phyloP scores from a whole-genome alignment of 2,113 vertebrate species.

The Archocentrus centrarchus region DNA sequence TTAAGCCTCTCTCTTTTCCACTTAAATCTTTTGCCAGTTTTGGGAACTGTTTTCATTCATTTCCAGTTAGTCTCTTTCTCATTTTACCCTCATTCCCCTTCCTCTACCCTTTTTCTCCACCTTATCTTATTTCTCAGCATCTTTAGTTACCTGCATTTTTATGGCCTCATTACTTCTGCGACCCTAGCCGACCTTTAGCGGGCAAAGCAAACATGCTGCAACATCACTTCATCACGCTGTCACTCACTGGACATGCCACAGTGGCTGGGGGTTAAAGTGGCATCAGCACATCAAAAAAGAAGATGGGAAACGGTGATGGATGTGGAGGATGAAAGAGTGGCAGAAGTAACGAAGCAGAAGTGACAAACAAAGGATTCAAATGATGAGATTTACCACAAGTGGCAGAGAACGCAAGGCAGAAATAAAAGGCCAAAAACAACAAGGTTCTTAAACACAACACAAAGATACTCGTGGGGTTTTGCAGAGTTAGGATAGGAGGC shows the following conservation, averaged over 20 bases:
- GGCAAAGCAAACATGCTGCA: slow-evolving; percentile 60
- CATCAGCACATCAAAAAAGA: slow-evolving; percentile 32
- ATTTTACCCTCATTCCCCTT: slow-evolving; percentile 10
- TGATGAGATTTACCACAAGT: slow-evolving; percentile 6
- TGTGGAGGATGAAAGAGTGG: not conserved
- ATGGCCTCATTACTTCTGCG: slow-evolving; percentile 75
- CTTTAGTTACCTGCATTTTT: slow-evolving; percentile 68
- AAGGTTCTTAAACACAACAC: not conserved
- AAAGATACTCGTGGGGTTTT: not conserved
- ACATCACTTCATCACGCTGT: slow-evolving; percentile 74
- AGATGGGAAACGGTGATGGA: slow-evolving; percentile 10
- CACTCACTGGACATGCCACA: slow-evolving; percentile 62
- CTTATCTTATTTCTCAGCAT: slow-evolving; percentile 44
- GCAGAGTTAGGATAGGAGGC: not conserved
- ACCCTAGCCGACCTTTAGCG: slow-evolving; percentile 57
- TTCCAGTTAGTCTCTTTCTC: not conserved
- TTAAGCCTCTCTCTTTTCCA: slow-evolving; percentile 12
- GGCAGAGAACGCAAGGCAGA: not conserved
- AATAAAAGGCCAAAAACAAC: not conserved
- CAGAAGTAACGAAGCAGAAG: not conserved
- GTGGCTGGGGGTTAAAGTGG: slow-evolving; percentile 39
- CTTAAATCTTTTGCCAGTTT: not conserved
- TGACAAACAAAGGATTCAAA: slow-evolving; percentile 9
- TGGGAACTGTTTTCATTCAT: not conserved
- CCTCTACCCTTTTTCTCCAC: slow-evolving; percentile 1